Evolutionary conservation across 2,113 vertebrate species (phyloP), one percentile per base, ranked within the genome.

Genomic region (Ciconia stormi): DNA sequence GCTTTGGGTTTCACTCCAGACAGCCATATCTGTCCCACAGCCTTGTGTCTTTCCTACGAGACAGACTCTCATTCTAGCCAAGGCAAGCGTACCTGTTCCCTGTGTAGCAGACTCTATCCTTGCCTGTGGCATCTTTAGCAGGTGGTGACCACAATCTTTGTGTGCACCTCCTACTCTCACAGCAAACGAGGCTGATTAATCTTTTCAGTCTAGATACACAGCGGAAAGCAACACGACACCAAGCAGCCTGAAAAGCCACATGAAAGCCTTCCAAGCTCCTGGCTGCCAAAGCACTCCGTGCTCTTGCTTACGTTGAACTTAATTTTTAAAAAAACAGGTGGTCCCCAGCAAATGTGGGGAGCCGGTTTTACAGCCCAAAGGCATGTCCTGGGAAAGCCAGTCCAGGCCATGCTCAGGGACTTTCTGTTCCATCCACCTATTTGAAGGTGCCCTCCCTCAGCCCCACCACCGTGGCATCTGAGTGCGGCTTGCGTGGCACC

Each of bases 251-350:
- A 78, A 82, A 83, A 89, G 29, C 32, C 36, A 6, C 4, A 1
- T 49, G 53, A 70, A 81, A 77, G 14, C 25, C 36, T 50, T 55
- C 52, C 47, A 32, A 62, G 56, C 19, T 42, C 14, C 2, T 21
- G 2, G 0, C 42, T 79, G 50, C 66, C 44, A 79, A 62, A 82
- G 66, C n/a, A 26, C 47, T 79, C 66, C 0, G 1, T 1, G 3
- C 42, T n/a, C n/a, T 71, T 70, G 14, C 27, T 67, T 71, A 46
- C 0, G 2, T 38, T 80, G 67, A 69, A 69, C 11, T 19, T n/a
- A 26, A 26, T n/a, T 40, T 58, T 71, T 34, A 9, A 38, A 30
- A 47, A 42, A 65, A 6, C 50, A 66, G 17, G 30, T 27, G 10
- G 13, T 70, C 25, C 23, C 11, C 66, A 74, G 62, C 11, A 69